Evolutionary conservation across 2,113 vertebrate genomes (phyloP).

Genomic region (Hylia prasina): DNA sequence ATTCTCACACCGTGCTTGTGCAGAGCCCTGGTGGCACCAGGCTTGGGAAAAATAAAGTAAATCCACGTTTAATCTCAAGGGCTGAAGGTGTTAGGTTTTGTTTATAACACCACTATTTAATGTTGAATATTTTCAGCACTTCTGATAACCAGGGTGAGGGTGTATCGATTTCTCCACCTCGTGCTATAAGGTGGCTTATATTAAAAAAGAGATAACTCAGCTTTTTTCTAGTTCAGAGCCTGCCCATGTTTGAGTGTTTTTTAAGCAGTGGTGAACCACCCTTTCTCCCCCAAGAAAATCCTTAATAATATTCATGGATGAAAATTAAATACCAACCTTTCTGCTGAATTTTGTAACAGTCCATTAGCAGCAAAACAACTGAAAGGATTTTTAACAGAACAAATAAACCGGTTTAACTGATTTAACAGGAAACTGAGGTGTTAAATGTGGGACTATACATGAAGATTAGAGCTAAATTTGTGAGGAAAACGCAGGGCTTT

Average conservation of each 20-base stretch:
- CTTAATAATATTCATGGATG: background rate
- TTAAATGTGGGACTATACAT: fast-evolving
- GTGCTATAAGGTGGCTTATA: background rate
- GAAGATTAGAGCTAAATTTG: background rate
- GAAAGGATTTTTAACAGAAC: background rate
- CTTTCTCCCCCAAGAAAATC: background rate
- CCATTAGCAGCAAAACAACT: background rate
- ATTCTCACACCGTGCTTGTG: background rate
- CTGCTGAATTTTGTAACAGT: background rate
- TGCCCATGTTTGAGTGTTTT: background rate
- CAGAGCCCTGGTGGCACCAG: background rate
- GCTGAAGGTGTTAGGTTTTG: background rate
- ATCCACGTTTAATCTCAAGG: background rate
- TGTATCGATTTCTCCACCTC: background rate
- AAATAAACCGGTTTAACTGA: background rate
- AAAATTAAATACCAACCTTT: background rate
- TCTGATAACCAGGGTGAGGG: background rate
- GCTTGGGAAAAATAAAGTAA: background rate
- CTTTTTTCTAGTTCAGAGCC: background rate
- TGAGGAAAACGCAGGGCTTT: fast-evolving
- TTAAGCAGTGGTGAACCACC: background rate
- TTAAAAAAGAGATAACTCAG: constrained; percentile 6
- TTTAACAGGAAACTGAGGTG: background rate
- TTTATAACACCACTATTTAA: background rate
- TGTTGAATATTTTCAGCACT: background rate